These are phyloP conservation scores for Agonopterix heracliana DNA, from an alignment of 2,888 invertebrate genomes.

Conservation along the genomic window DNA sequence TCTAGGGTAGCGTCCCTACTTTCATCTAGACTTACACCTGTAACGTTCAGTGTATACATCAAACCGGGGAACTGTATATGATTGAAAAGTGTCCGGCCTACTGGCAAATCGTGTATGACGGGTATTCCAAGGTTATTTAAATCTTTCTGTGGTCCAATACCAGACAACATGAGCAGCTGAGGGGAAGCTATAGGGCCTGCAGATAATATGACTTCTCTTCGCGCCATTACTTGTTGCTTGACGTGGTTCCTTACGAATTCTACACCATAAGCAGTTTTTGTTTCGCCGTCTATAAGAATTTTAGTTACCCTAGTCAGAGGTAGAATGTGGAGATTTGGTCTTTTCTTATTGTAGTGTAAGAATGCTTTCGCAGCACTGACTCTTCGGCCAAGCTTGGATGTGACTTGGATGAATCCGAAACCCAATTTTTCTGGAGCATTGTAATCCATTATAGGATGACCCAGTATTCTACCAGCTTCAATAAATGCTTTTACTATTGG, in stretches of 20 bases:
- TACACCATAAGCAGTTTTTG: constrained; percentile 72
- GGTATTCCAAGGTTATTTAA: constrained; percentile 67
- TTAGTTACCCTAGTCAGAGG: constrained; percentile 72
- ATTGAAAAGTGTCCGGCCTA: constrained; percentile 80
- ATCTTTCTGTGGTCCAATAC: constrained; percentile 79
- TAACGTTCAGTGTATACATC: constrained; percentile 75
- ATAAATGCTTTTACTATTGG: constrained; percentile 79
- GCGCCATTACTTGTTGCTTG: constrained; percentile 64
- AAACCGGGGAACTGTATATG: constrained; percentile 78
- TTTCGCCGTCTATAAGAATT: constrained; percentile 66
- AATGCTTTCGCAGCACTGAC: constrained; percentile 78
- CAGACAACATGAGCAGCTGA: constrained; percentile 88
- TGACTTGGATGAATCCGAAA: constrained; percentile 78
- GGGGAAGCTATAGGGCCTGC: constrained; percentile 88
- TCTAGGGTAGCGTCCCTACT: constrained; percentile 26
- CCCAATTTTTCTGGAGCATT: constrained; percentile 77
- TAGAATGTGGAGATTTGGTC: constrained; percentile 75
- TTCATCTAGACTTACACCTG: constrained; percentile 37
- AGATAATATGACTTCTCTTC: constrained; percentile 82
- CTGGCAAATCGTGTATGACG: constrained; percentile 76
- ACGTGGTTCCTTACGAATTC: constrained; percentile 62
- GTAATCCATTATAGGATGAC: constrained; percentile 80
- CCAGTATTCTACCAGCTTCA: constrained; percentile 77
- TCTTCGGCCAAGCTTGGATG: constrained; percentile 75
- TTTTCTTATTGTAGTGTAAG: constrained; percentile 65